phyloP scores from a whole-genome alignment of 2,797 vertebrate genomes.

The Pseudocheirus occidentalis region DNA sequence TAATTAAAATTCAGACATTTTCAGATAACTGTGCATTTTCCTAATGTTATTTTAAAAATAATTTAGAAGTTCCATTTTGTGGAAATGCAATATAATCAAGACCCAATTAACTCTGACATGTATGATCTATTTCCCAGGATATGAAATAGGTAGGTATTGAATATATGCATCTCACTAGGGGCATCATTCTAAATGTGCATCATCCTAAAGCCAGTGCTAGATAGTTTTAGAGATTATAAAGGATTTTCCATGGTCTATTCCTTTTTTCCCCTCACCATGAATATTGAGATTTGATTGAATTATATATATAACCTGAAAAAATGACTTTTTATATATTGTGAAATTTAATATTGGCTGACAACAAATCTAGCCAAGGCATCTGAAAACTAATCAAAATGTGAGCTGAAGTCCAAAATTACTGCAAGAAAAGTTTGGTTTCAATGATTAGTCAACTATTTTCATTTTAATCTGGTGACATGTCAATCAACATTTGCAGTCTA shows the following conservation, averaged over 20 bases:
- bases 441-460: background rate
- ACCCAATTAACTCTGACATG: conserved; percentile 20
- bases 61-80: background rate
- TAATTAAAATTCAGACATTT: conserved; percentile 29
- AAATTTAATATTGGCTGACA: background rate
- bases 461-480: background rate
- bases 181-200: background rate
- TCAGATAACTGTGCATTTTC: background rate
- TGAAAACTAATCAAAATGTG: background rate
- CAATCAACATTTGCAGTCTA: background rate
- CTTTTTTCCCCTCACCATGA: background rate
- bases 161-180: background rate
- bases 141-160: background rate
- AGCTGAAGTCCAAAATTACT: background rate
- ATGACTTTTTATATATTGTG: background rate
- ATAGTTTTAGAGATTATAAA: background rate
- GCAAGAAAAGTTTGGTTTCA: background rate
- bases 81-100: background rate
- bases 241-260: background rate
- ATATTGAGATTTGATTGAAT: background rate
- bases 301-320: no score
- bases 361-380: background rate
- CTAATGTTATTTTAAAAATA: conserved; percentile 29
- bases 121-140: background rate
- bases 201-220: background rate